phyloP scores from a whole-genome alignment of 2,113 vertebrate species.

The Psittacara wagleri region DNA sequence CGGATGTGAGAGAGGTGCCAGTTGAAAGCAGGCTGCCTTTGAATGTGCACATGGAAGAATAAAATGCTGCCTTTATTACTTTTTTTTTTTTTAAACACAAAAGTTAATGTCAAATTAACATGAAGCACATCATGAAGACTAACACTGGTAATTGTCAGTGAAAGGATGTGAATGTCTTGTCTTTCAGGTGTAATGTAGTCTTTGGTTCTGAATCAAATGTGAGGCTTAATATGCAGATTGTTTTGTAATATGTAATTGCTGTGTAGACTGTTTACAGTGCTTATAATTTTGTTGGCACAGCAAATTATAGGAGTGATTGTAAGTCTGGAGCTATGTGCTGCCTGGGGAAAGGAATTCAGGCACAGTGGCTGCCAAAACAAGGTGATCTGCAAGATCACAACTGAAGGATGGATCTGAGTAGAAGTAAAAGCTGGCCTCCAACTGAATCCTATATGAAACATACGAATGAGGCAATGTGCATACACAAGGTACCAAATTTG shows the following conservation, averaged over 20 bases:
- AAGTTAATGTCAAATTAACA: not conserved
- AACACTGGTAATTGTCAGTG: accelerated
- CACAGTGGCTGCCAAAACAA: not conserved
- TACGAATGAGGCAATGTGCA: not conserved
- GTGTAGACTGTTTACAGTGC: not conserved
- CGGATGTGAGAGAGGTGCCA: accelerated
- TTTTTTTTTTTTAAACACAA: not conserved
- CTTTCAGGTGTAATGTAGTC: not conserved
- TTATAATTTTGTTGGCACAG: not conserved
- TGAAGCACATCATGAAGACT: not conserved
- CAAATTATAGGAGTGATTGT: not conserved
- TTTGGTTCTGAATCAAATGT: not conserved
- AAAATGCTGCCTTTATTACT: not conserved
- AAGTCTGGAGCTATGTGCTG: not conserved
- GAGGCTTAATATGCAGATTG: not conserved
- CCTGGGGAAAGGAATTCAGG: not conserved
- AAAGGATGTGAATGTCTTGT: not conserved
- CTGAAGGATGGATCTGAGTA: not conserved
- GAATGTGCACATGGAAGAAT: not conserved
- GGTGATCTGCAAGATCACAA: not conserved
- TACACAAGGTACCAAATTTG: not conserved
- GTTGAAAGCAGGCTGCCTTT: not conserved
- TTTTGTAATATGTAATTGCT: not conserved
- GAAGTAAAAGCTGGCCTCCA: not conserved
- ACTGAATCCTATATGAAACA: not conserved